Evolutionary conservation across 2,797 vertebrate species (phyloP), one percentile per base, ranked within the genome.

Genomic region (Calcarius lapponicus): DNA sequence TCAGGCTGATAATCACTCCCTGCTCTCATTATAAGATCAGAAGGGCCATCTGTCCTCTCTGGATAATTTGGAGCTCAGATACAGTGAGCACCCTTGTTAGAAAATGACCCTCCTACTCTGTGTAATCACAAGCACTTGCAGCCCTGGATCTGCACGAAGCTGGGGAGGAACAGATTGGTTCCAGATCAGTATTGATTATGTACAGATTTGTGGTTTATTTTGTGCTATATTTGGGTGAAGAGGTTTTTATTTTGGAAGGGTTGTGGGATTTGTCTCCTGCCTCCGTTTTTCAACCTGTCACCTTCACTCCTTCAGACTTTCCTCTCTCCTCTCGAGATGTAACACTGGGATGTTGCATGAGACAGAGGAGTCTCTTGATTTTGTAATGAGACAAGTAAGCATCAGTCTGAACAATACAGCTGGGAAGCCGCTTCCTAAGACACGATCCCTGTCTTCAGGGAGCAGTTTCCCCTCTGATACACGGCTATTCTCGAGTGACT

Each of bases 1-100:
- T 96, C 96, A 95, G 93, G 91, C 96, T 92, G 95, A 97, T 96
- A 96, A 97, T 97, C 96, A 92, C 93, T 96, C 96, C 86, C 95
- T 85, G 88, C 95, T 96, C 96, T 96, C 96, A 96, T 96, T 95
- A 96, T 93, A 95, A 96, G 95, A 94, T 97, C 96, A 96, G 95
- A 96, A 95, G 93, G 94, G 95, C 96, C 96, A 94, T 95, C 96
- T 97, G 95, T 95, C 92, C 95, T 89, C 93, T 92, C 81, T 74
- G 92, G 96, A 97, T 96, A 94, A 97, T 95, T 96, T 95, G 94
- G 81, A 96, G 93, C 95, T 95, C 94, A 91, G 93, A 91, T 96
- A 96, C 87, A 95, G 91, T 95, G 93, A 95, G 91, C 86, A 94
- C 95, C 90, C 93, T 95, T 88, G 94, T 93, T 97, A 96, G 95